Conservation (phyloP, 2,797 vertebrate species). For the Tiaroga cobitis region DNA sequence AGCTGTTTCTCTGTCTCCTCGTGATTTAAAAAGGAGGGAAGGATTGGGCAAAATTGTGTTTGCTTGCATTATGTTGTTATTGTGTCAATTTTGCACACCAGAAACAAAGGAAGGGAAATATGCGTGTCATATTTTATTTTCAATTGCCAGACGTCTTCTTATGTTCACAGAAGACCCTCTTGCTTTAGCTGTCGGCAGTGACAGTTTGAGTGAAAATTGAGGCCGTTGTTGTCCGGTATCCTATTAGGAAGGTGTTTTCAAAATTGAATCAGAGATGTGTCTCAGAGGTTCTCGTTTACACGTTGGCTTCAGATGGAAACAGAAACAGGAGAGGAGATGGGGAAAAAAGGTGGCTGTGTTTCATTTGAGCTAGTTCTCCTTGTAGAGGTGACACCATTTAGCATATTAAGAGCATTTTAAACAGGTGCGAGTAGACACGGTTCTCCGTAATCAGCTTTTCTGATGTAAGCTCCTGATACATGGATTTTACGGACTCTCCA, state of each 20-base stretch:
- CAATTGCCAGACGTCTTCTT: conserved; percentile 75
- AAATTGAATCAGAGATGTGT: conserved; percentile 69
- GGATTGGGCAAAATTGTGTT: conserved; percentile 58
- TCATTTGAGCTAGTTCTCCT: conserved; percentile 40
- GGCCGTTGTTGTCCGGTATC: conserved; percentile 58
- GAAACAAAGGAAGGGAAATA: conserved; percentile 73
- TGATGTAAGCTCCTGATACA: conserved; percentile 63
- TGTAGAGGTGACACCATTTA: conserved; percentile 57
- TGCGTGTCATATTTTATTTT: conserved; percentile 78
- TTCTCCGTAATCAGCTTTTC: conserved; percentile 73
- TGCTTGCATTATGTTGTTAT: conserved; percentile 52
- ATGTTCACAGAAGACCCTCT: conserved; percentile 66
- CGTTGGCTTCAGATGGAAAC: conserved; percentile 48
- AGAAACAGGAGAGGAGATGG: conserved; percentile 48
- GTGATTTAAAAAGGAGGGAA: conserved; percentile 58
- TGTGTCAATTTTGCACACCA: conserved; percentile 55
- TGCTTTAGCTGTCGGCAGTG: conserved; percentile 57
- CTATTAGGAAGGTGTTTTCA: conserved; percentile 69
- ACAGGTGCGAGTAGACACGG: conserved; percentile 68
- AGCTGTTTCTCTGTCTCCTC: conserved; percentile 43
- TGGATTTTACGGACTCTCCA: conserved; percentile 50
- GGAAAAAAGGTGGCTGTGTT: conserved; percentile 18
- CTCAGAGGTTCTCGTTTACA: conserved; percentile 73
- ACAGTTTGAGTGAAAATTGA: conserved; percentile 77
- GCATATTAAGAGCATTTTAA: conserved; percentile 73